Base-by-base conservation (phyloP, 2,797 vertebrate species). In the Caiman crocodilus region DNA sequence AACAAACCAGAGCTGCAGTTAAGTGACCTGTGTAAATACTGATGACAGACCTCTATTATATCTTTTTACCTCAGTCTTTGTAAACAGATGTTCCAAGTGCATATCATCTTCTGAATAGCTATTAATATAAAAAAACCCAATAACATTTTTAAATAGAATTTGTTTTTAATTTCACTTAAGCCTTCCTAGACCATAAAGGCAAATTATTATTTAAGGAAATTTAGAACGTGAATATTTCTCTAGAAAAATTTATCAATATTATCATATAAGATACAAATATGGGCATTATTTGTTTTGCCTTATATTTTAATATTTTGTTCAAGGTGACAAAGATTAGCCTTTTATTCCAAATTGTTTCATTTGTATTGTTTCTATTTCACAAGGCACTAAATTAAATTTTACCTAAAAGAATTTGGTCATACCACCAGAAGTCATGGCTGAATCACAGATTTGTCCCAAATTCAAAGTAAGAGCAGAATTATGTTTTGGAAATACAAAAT, bases 161-260 rank as follows among this genome's bases (percentile, higher is more conserved):
- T 42, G 7, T n/a, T n/a, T 42, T 71, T 42, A 73, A 73, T 73
- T 73, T 26, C 32, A 73, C 50, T 3, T 73, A 73, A 73, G 50
- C 21, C 32, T 73, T 73, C 23, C 35, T 25, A 50, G 7, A 50
- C 32, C 13, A 42, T 73, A 73, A 50, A 73, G 69, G 20, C 35
- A 50, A 60, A 90, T 95, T 81, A 81, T 59, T 76, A 90, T 83
- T 76, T 79, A 88, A 80, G 23, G 79, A 63, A 87, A 81, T 63
- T 5, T 17, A 71, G 14, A 63, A 8, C 16, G 18, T 87, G 21
- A 85, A 90, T 85, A 50, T 42, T 71, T 73, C 69, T 26, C 69
- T 73, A n/a, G 30, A 6, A 9, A 42, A 71, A 71, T 30, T 10
- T 11, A 32, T 30, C 14, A 69, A 32, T 35, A 17, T 32, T 30